A percentile compares a stretch with the other conserved stretches of the same genome.
Evolutionary conservation across 1,140 invertebrate species (phyloP).

Genomic region (Platyscapa corneri): DNA sequence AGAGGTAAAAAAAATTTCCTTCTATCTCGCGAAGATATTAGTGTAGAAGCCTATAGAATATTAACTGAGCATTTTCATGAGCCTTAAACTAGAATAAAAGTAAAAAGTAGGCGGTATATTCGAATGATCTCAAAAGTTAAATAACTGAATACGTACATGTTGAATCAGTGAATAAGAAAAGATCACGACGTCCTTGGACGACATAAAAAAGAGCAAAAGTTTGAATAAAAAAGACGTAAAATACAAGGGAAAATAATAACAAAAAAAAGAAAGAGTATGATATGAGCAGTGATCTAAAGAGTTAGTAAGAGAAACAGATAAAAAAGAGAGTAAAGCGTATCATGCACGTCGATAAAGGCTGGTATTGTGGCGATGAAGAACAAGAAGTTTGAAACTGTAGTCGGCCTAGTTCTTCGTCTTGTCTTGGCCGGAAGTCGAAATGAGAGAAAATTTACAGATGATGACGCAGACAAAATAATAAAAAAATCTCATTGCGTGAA

Average conservation of each 20-base stretch:
- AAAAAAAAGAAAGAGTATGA: constrained; percentile 29
- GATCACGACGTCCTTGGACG: background rate
- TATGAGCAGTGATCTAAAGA: background rate
- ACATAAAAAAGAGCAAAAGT: background rate
- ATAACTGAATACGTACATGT: background rate
- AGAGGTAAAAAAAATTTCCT: background rate
- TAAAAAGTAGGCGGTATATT: background rate
- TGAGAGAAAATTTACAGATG: background rate
- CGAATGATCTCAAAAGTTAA: background rate
- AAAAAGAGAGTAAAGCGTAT: background rate
- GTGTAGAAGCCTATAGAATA: background rate
- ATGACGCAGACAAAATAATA: background rate
- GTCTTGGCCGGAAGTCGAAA: background rate
- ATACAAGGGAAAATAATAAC: constrained; percentile 11
- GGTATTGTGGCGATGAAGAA: constrained; percentile 29
- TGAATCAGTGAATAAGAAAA: background rate
- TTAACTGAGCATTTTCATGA: background rate
- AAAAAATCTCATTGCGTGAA: background rate
- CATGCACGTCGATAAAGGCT: constrained; percentile 35
- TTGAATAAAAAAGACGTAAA: background rate
- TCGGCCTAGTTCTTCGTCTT: constrained; percentile 48
- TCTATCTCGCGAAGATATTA: background rate
- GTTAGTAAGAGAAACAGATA: background rate
- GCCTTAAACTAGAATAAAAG: constrained; percentile 1
- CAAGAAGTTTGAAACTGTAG: constrained; percentile 41